A percentile compares a stretch with the other conserved stretches of the same genome.
phyloP scores from a whole-genome alignment of 2,888 invertebrate genomes.

The Notodonta dromedarius region DNA sequence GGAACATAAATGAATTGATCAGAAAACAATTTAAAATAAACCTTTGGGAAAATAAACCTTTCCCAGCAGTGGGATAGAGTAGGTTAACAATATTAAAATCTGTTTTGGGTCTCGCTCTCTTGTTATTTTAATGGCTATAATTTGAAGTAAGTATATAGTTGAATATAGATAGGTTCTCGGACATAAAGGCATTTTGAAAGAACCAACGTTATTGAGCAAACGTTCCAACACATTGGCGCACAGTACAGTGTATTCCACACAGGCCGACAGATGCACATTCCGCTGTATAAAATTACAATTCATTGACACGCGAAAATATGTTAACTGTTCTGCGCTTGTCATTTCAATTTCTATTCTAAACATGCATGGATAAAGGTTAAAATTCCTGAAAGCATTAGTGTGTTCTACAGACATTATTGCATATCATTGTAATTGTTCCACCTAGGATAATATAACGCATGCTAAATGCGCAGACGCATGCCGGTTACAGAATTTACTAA shows the following conservation, averaged over 20 bases:
- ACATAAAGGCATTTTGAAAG: too few species aligned
- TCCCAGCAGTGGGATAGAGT: too few species aligned
- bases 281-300: background rate
- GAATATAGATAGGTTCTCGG: too few species aligned
- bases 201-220: background rate
- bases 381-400: background rate
- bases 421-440: conserved; percentile 3
- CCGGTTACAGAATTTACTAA: background rate
- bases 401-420: conserved; percentile 1
- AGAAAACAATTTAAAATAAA: too few species aligned
- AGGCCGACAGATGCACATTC: background rate
- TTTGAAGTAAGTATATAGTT: too few species aligned
- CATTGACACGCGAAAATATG: conserved; percentile 1
- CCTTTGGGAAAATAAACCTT: too few species aligned
- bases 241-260: background rate
- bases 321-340: background rate
- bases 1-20: too few species aligned
- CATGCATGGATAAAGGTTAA: background rate
- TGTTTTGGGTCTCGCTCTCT: too few species aligned
- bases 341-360: background rate
- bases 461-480: conserved; percentile 2
- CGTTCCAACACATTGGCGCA: background rate
- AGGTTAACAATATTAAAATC: too few species aligned
- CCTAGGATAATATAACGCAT: conserved; percentile 5
- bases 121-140: too few species aligned